Conservation (phyloP, 2,113 vertebrate genomes). For the Sander vitreus region DNA sequence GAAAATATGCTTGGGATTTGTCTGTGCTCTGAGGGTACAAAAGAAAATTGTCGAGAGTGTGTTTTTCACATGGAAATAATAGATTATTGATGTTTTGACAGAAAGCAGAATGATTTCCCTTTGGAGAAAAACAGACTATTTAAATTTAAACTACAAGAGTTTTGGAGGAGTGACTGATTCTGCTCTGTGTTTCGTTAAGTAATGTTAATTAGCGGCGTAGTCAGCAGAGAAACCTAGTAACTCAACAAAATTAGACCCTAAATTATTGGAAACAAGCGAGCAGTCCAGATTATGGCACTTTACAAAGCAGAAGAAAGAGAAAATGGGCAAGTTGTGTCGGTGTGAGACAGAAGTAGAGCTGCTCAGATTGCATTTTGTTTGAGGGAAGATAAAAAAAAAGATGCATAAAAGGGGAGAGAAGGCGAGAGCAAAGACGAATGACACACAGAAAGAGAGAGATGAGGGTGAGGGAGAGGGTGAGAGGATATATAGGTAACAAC, state of each 20-base stretch:
- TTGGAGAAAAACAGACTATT: conserved; percentile 70
- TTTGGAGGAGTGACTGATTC: conserved; percentile 54
- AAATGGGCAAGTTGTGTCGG: conserved; percentile 20
- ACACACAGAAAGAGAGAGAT: conserved; percentile 45
- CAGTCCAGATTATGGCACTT: conserved; percentile 47
- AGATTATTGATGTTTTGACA: conserved; percentile 66
- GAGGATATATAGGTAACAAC: conserved; percentile 61
- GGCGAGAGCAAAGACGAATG: conserved; percentile 28
- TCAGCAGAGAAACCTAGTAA: conserved; percentile 58
- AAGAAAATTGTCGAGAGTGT: conserved; percentile 42
- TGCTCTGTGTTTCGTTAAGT: conserved; percentile 43
- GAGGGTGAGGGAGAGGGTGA: conserved; percentile 29
- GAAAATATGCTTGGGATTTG: conserved; percentile 63
- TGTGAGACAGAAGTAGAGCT: conserved; percentile 37
- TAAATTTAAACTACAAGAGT: conserved; percentile 55
- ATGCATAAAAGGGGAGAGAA: conserved; percentile 12
- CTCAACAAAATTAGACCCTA: conserved; percentile 55
- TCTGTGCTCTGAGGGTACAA: conserved; percentile 39
- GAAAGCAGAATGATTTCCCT: conserved; percentile 55
- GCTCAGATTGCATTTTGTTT: conserved; percentile 34
- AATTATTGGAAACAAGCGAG: conserved; percentile 58
- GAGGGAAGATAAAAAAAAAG: conserved; percentile 32
- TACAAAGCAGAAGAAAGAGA: conserved; percentile 29
- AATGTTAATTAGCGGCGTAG: conserved; percentile 62
- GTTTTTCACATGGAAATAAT: conserved; percentile 55